Evolutionary conservation across 2,888 invertebrate genomes (phyloP), one percentile per base, ranked within the genome.

Genomic region (Chesias legatella): DNA sequence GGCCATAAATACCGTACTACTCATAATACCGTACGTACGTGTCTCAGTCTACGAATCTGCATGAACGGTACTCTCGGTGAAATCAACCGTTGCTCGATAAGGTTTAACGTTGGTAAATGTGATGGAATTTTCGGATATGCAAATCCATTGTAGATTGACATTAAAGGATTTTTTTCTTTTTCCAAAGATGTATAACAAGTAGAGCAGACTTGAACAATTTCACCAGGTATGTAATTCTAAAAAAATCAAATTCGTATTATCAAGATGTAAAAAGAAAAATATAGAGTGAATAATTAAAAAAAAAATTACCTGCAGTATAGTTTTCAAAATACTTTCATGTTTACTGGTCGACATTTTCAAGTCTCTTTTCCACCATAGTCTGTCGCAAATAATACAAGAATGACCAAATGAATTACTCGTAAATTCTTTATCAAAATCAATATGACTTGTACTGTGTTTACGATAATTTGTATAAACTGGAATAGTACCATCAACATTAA

Each of bases 41-140:
- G 53, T 33, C 62, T 33, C n/a, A 68, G 48, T 43, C 63, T 56
- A 10, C 63, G 32, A 21, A 66, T 60, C 13, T 67, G 62, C 60
- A 63, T 59, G 37, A 65, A 63, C 1, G 62, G 63, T 11, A 65
- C 51, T 32, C 53, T 34, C 7, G 62, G 61, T 13, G 65, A 63
- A 38, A 64, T 56, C 13, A 64, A 34, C 31, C 60, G 33, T 50
- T 63, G 35, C 27, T 33, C 25, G 7, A 63, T 40, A 27, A 60
- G 30, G 34, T 64, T 35, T 30, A 67, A 53, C 8, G 34, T 37
- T 40, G 50, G 57, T 40, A 60, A 52, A 56, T 56, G 34, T 40
- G 33, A n/a, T 33, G 65, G 65, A 45, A 53, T 53, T 44, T 34
- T 31, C 20, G 60, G 61, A 58, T 53, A 61, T 51, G 31, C 20